Evolutionary conservation across 1,140 invertebrate genomes (phyloP), one percentile per base, ranked within the genome.

Genomic region (Psilanteris sp.): DNA sequence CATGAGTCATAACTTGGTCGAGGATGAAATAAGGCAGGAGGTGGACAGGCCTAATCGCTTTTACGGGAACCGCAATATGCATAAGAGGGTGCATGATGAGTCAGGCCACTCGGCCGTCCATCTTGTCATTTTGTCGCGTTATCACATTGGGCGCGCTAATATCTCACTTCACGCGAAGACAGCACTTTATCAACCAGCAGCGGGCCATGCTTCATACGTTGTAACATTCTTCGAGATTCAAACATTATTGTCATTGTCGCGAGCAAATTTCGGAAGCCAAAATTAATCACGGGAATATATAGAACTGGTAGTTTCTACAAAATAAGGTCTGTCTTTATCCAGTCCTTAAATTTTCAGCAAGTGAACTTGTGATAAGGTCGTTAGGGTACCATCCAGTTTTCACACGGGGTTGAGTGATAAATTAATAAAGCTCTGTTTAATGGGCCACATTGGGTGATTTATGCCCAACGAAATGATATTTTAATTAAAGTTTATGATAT

Each of bases 121-220:
- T 62, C 71, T 75, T 68, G 62, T 68, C 71, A 68, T 59, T 75
- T 68, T 75, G 62, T 75, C 55, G 54, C 71, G 62, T 75, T 75
- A 75, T 75, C 71, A 64, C 68, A 31, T 64, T 26, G 43, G 20
- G 39, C 22, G 50, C 32, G 57, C 32, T 66, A 24, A 16, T 72
- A 72, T 57, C 57, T 64, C 68, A 75, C 64, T 64, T 46, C 27
- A 11, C 3, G 50, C 64, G 55, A 75, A 68, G 72, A 75, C 71
- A 75, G 71, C 62, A 67, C 29, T 75, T 75, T 75, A 55, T 75
- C 71, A 67, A 44, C 18, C n/a, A 13, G 16, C 20, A n/a, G 1
- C 15, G 4, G 9, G 27, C 46, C 34, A 54, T 66, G 70, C 54
- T 64, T 61, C 59, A 66, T 50, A 6, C 43, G 27, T 11, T 14